Conservation (phyloP, 37 sponge, comb jelly and placozoan genomes). For the Aphrocallistes beatrix region DNA sequence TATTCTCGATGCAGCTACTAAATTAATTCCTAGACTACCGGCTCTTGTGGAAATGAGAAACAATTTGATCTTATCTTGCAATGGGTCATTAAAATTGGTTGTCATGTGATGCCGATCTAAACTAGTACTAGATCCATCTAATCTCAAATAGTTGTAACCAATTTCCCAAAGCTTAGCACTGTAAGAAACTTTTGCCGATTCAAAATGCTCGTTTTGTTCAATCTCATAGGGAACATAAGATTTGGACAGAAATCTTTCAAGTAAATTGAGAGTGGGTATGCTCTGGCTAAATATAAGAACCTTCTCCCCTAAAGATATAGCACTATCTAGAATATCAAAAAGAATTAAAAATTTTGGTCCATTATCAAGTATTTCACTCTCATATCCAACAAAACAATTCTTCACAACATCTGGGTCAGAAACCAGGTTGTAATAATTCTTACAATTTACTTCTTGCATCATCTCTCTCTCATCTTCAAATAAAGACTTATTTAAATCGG, state of each 20-base stretch:
- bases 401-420: not conserved
- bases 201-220: not conserved
- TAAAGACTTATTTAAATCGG: not conserved
- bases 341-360: conserved; percentile 74
- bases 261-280: conserved; percentile 56
- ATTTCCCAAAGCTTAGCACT: not conserved
- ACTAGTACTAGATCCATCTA: conserved; percentile 12
- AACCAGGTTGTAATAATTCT: not conserved
- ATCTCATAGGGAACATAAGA: conserved; percentile 33
- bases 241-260: conserved; percentile 60
- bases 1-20: conserved; percentile 85
- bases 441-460: not conserved
- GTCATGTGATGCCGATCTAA: not conserved
- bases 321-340: conserved; percentile 51
- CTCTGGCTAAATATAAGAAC: conserved; percentile 85
- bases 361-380: conserved; percentile 48
- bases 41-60: conserved; percentile 49
- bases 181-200: not conserved
- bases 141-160: not conserved
- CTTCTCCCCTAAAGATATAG: conserved; percentile 70
- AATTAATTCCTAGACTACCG: conserved; percentile 87
- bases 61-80: not conserved
- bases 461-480: not conserved
- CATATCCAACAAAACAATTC: conserved; percentile 34
- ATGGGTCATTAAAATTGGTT: not conserved